Evolutionary conservation across 2,888 invertebrate species (phyloP).

Genomic region (Conus canariensis): DNA sequence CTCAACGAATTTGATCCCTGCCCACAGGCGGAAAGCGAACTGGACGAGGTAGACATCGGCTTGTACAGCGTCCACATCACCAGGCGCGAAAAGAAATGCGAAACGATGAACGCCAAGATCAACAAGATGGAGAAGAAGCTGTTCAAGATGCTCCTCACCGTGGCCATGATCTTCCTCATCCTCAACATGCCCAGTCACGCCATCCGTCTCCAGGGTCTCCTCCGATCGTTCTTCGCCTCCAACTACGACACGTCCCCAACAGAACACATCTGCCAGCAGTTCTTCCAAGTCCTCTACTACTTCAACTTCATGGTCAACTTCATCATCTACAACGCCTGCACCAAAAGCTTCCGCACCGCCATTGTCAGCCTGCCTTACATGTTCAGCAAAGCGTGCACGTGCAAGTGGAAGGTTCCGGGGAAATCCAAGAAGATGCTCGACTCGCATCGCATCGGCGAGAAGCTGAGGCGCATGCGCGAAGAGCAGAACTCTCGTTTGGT

Average conservation of each 20-base stretch:
- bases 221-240: conserved; percentile 58
- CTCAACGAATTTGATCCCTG: background rate
- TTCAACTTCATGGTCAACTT: conserved; percentile 88
- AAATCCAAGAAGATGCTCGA: conserved; percentile 19
- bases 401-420: background rate
- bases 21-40: background rate
- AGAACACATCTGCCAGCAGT: conserved; percentile 75
- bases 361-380: conserved; percentile 52
- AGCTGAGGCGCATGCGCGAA: conserved; percentile 40
- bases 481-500: conserved; percentile 60
- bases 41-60: background rate
- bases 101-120: background rate
- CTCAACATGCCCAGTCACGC: conserved; percentile 82
- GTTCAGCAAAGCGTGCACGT: background rate
- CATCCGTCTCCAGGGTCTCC: conserved; percentile 63
- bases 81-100: background rate
- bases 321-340: conserved; percentile 85
- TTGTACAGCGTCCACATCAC: background rate
- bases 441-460: conserved; percentile 34
- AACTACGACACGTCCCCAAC: conserved; percentile 55
- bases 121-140: conserved; percentile 77
- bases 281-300: conserved; percentile 86
- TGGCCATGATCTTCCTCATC: conserved; percentile 88
- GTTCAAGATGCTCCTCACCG: conserved; percentile 90
- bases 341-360: conserved; percentile 64